A percentile compares a stretch with the other conserved stretches of the same genome.
Evolutionary conservation across 1,140 invertebrate genomes (phyloP).

Genomic region (Holcopasites calliopsidis): DNA sequence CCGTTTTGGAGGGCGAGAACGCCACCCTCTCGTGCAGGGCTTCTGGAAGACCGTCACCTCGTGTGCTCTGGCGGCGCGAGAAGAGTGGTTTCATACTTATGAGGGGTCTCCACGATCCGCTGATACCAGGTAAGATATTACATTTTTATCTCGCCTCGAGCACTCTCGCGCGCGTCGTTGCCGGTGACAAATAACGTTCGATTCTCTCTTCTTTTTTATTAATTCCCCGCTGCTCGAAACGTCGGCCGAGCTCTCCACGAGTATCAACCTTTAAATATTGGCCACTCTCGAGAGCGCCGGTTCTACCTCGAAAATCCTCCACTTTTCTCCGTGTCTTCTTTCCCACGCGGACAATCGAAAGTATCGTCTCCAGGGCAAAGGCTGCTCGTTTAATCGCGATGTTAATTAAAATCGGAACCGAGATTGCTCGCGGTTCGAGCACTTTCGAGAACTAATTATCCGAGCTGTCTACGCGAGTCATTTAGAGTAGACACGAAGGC

Average conservation of each 20-base stretch:
- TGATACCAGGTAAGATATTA: conserved; percentile 66
- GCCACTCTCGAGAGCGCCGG: neutral
- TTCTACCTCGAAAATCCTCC: neutral
- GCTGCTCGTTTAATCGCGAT: no score
- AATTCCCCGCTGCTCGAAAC: conserved; percentile 9
- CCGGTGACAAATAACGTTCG: conserved; percentile 37
- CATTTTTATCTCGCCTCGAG: conserved; percentile 25
- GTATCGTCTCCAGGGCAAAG: no score
- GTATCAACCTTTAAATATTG: neutral
- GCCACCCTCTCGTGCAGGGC: conserved; percentile 85
- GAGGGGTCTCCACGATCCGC: conserved; percentile 67
- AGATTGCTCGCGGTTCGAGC: neutral
- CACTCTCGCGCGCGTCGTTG: conserved; percentile 22
- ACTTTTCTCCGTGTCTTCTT: no score
- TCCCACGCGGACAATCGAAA: neutral
- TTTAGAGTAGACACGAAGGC: conserved; percentile 41
- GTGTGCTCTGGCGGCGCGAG: conserved; percentile 81
- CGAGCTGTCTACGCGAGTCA: neutral
- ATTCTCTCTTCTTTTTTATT: conserved; percentile 37
- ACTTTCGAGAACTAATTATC: conserved; percentile 13
- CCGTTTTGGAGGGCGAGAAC: conserved; percentile 84
- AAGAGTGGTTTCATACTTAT: conserved; percentile 71
- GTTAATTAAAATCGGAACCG: neutral
- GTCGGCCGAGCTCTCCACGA: neutral
- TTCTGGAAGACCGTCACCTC: conserved; percentile 81